phyloP scores from a whole-genome alignment of 1,140 invertebrate genomes.

The Drosophila leontia region DNA sequence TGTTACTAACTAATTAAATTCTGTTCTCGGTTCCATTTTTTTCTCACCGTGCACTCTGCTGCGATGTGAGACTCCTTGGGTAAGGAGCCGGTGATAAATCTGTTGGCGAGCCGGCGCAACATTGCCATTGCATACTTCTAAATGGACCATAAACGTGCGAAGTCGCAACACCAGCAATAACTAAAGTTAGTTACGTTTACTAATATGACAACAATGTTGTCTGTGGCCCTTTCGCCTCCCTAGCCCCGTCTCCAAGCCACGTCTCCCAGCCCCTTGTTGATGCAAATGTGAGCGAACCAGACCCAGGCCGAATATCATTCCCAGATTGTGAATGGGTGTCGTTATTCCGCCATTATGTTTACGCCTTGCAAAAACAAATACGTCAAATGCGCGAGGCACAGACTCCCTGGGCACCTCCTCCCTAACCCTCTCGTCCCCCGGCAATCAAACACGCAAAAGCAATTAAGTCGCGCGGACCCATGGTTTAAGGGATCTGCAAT shows the following conservation, averaged over 20 bases:
- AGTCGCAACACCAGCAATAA: constrained; percentile 81
- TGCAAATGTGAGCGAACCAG: too few species aligned
- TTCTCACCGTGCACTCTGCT: not conserved
- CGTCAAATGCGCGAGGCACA: constrained; percentile 13
- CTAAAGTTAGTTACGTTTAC: constrained; percentile 82
- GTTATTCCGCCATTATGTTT: constrained; percentile 45
- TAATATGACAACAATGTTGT: constrained; percentile 80
- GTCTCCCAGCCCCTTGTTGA: too few species aligned
- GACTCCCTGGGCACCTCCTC: constrained; percentile 2
- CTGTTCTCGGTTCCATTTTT: too few species aligned
- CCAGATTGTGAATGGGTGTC: constrained; percentile 35
- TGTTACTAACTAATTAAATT: too few species aligned
- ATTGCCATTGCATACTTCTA: constrained; percentile 78
- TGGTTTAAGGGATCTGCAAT: constrained; percentile 28
- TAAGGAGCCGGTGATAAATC: constrained; percentile 72
- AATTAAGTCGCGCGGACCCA: constrained; percentile 31
- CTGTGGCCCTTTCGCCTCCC: not conserved
- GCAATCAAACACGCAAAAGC: constrained; percentile 45
- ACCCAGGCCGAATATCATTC: constrained; percentile 9
- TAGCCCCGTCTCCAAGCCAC: too few species aligned
- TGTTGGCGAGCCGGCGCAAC: constrained; percentile 77
- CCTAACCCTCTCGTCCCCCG: not conserved
- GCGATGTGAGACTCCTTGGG: constrained; percentile 17
- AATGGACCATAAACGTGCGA: constrained; percentile 80
- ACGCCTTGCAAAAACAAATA: constrained; percentile 42